Percentiles rank a stretch among this genome's conserved stretches.
These are phyloP conservation scores for Phaetusa simplex DNA, from an alignment of 2,113 vertebrate genomes.

Conservation along the genomic window DNA sequence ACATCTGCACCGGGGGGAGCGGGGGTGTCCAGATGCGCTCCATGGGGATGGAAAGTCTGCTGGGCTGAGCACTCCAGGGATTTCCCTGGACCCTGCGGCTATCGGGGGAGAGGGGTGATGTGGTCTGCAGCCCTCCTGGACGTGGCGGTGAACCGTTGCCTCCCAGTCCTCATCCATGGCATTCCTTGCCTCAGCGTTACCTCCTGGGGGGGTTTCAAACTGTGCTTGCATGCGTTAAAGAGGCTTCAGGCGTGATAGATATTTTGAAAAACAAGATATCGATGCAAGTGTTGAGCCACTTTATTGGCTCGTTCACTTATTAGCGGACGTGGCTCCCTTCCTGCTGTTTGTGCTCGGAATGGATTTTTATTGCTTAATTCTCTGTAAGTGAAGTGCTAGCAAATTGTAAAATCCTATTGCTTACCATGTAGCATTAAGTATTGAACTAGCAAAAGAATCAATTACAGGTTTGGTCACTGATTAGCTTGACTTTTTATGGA, in stretches of 20 bases:
- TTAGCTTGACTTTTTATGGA: conserved; percentile 66
- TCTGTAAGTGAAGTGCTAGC: conserved; percentile 69
- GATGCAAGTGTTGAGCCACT: conserved; percentile 32
- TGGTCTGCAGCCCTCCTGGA: too few species aligned
- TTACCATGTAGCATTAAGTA: conserved; percentile 73
- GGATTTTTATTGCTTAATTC: conserved; percentile 77
- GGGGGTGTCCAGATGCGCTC: fast-evolving
- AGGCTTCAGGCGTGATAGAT: not conserved
- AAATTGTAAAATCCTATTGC: conserved; percentile 73
- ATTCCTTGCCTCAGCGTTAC: fast-evolving
- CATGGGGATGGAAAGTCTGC: fast-evolving
- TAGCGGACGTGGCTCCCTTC: conserved; percentile 9
- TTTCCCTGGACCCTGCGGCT: not conserved
- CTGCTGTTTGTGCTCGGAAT: conserved; percentile 64
- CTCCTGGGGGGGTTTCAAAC: not conserved
- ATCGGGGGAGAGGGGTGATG: fast-evolving
- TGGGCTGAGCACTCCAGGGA: not conserved
- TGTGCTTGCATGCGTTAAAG: not conserved
- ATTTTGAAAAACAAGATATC: conserved; percentile 40
- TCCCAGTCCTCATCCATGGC: fast-evolving
- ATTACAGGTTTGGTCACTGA: conserved; percentile 64
- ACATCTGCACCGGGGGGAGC: fast-evolving
- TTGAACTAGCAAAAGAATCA: conserved; percentile 71
- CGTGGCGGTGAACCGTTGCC: fast-evolving
- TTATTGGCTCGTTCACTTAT: conserved; percentile 21